Percentiles rank a stretch among this genome's conserved stretches.
Conservation (phyloP, 2,888 invertebrate species). For the Dryobota labecula region DNA sequence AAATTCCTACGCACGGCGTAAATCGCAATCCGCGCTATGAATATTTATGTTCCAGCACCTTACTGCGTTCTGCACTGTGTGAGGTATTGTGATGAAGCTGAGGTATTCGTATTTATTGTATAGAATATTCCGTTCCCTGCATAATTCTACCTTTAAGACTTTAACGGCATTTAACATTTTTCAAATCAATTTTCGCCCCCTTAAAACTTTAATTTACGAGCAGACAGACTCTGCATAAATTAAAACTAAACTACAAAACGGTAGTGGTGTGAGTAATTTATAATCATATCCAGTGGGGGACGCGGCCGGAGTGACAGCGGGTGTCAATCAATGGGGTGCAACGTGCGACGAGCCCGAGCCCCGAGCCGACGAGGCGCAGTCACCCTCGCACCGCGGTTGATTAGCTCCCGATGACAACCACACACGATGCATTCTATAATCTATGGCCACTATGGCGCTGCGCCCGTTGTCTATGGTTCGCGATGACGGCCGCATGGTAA, state of each 20-base stretch:
- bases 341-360: constrained; percentile 37
- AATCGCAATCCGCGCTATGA: constrained; percentile 51
- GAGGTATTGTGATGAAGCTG: constrained; percentile 33
- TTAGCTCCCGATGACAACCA: constrained; percentile 75
- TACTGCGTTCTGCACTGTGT: constrained; percentile 37
- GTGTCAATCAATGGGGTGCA: constrained; percentile 73
- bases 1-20: constrained; percentile 57
- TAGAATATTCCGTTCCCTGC: constrained; percentile 1
- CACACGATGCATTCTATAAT: constrained; percentile 65
- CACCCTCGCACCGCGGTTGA: constrained; percentile 64
- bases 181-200: constrained; percentile 28
- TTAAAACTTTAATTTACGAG: constrained; percentile 29
- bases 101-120: neutral
- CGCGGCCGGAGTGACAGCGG: constrained; percentile 67
- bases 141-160: neutral
- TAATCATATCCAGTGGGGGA: constrained; percentile 67
- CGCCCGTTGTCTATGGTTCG: constrained; percentile 46
- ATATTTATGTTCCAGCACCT: constrained; percentile 56
- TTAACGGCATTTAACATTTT: constrained; percentile 8
- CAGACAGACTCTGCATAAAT: constrained; percentile 39
- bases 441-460: constrained; percentile 43
- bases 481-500: constrained; percentile 57
- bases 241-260: constrained; percentile 49
- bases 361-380: constrained; percentile 21
- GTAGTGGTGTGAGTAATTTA: constrained; percentile 63